Evolutionary conservation across 2,797 vertebrate genomes (phyloP).

Genomic region (Alauda arvensis): DNA sequence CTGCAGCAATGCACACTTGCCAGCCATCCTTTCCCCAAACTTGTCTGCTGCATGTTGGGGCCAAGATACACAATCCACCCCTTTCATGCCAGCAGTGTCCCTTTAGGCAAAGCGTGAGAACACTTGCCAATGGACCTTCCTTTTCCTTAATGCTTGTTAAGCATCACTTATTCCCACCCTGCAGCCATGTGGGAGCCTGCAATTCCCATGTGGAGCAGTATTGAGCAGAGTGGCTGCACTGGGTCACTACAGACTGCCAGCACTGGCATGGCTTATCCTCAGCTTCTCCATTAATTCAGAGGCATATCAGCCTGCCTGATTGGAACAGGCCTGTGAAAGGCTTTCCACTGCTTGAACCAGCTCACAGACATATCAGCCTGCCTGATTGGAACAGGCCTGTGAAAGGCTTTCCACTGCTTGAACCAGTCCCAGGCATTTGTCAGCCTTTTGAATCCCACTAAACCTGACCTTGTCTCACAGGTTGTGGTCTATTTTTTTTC

Average conservation of each 20-base stretch:
- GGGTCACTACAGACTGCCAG: not conserved
- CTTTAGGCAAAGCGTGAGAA: not conserved
- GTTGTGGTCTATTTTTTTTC: not conserved
- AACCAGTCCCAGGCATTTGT: not conserved
- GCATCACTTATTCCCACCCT: constrained; percentile 2
- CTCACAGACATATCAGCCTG: not conserved
- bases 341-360: not conserved
- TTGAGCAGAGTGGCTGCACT: not conserved
- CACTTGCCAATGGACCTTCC: not conserved
- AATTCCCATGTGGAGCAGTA: not conserved
- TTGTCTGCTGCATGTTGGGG: not conserved
- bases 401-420: not conserved
- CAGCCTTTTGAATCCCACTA: not conserved
- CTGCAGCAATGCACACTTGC: constrained; percentile 16
- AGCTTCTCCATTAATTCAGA: not conserved
- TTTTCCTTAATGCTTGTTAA: constrained; percentile 13
- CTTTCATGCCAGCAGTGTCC: not conserved
- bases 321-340: not conserved
- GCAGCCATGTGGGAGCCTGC: not conserved
- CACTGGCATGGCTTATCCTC: not conserved
- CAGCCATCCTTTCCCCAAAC: constrained; percentile 3
- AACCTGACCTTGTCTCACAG: not conserved
- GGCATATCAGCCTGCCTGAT: not conserved
- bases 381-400: not conserved
- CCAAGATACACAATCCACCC: constrained; percentile 25